phyloP scores from a whole-genome alignment of 2,888 invertebrate species.

The Xanthorhoe designata region DNA sequence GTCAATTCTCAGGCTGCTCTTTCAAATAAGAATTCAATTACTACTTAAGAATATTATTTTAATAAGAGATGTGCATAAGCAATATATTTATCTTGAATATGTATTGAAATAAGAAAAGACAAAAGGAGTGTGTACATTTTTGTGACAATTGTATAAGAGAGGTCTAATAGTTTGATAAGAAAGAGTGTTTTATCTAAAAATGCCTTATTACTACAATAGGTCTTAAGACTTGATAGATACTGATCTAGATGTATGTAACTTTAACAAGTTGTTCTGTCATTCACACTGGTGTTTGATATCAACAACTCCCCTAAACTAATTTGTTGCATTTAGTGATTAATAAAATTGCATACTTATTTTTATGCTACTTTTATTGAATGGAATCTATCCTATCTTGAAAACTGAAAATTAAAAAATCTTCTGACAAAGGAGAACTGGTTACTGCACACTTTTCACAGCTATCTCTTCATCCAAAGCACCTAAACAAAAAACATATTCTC shows the following conservation, averaged over 20 bases:
- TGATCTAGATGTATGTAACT: slow-evolving; percentile 77
- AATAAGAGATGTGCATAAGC: slow-evolving; percentile 65
- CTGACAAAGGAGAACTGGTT: slow-evolving; percentile 7
- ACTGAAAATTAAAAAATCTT: slow-evolving; percentile 6
- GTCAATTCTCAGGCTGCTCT: slow-evolving; percentile 80
- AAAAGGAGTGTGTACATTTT: slow-evolving; percentile 71
- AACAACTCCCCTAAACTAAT: slow-evolving; percentile 78
- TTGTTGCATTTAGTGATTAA: slow-evolving; percentile 85
- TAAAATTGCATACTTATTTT: slow-evolving; percentile 85
- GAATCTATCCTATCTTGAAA: neutral
- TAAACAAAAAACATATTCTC: slow-evolving; percentile 35
- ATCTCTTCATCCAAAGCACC: slow-evolving; percentile 53
- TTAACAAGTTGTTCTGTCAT: slow-evolving; percentile 71
- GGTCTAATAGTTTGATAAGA: slow-evolving; percentile 84
- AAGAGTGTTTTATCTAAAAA: slow-evolving; percentile 83
- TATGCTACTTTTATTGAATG: slow-evolving; percentile 53
- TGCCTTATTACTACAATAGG: slow-evolving; percentile 84
- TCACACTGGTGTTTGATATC: slow-evolving; percentile 70
- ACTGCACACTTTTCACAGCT: slow-evolving; percentile 42
- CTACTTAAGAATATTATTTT: slow-evolving; percentile 69
- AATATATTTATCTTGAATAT: slow-evolving; percentile 70
- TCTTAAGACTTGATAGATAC: slow-evolving; percentile 84
- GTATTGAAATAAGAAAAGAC: slow-evolving; percentile 61
- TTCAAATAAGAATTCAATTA: slow-evolving; percentile 73
- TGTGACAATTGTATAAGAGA: slow-evolving; percentile 71